Evolutionary conservation across 2,113 vertebrate species (phyloP), one percentile per base, ranked within the genome.

Genomic region (Callospermophilus lateralis): DNA sequence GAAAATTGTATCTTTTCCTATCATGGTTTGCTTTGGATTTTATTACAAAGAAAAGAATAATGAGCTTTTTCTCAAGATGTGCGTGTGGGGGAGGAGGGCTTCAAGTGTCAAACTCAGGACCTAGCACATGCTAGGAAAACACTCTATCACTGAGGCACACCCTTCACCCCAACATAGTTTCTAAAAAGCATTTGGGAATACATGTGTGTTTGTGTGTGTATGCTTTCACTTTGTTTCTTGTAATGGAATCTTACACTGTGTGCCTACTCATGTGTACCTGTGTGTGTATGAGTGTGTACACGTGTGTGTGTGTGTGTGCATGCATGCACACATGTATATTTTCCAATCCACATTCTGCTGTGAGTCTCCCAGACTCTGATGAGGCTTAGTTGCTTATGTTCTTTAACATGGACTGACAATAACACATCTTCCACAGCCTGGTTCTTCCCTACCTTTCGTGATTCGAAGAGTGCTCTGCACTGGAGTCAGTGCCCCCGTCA

Each of bases 231-330:
- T 89, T 67, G 51, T 55, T 65, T 67, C 39, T 84, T 68, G 26
- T 15, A 67, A 58, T 20, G 45, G 68, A 73, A 32, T 67, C 79
- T 67, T 72, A 17, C 2, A 37, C 16, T n/a, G 4, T 51, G 15
- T 6, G 1, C 37, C 4, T n/a, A 55, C 10, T 20, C 5, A 2
- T 28, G 19, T 3, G 15, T 2, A 16, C 8, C 12, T 37, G 28
- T 15, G 2, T 63, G 39, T 30, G 3, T 34, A 10, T 19, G 13
- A 10, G 10, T 19, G 7, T 2, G 10, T 45, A 4, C 4, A 2
- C 9, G 7, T 51, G 20, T 30, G 1, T 11, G 32, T 7, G 15
- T n/a, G 15, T 58, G 8, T 16, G 6, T 73, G 30, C 4, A 10
- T 30, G 15, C 8, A 5, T 19, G 24, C 12, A 20, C 42, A 16